Evolutionary conservation across 2,888 invertebrate species (phyloP), one percentile per base, ranked within the genome.

Genomic region (Drosophila mimetica): DNA sequence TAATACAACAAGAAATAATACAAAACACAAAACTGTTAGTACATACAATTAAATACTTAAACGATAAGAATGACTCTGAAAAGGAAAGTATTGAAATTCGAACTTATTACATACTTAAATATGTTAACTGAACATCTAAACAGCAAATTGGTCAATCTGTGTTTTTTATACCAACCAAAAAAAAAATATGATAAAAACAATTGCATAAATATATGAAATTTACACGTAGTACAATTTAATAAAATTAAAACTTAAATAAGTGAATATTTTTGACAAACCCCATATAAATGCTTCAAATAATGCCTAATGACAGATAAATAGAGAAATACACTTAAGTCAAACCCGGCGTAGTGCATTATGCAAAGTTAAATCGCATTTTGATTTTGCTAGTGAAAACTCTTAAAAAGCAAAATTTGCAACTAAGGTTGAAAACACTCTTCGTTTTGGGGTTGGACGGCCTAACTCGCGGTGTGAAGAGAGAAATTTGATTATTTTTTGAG

Each of bases 401-500:
- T 63, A 7, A 8, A 34, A 42, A 16, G 18, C 74, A 69, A 36
- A 64, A 39, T 47, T 59, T 42, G 53, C 28, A 52, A 55, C 46
- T 46, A 9, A 22, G 14, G 42, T 32, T 51, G 64, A 42, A 64
- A 64, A 64, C 64, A 64, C 64, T 64, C 64, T 34, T 44, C 41
- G 22, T 64, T 64, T 64, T 16, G 51, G 51, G 51, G 36, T 48
- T 41, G 48, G 34, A 53, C 25, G 39, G 39, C 44, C 32, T 36
- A 42, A 25, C 34, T n/a, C 32, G 25, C 36, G 22, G 20, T 11
- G 36, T 32, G 20, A 39, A 69, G 52, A 67, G 4, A 37, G 8
- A 74, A 67, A 70, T 83, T 82, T 58, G 57, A 81, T 77, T 87
- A 89, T 89, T 88, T 89, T 89, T 88, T 88, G 87, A 89, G 89